A percentile compares a stretch with the other conserved stretches of the same genome.
Evolutionary conservation across 2,113 vertebrate genomes (phyloP).

Genomic region (Cephalopholis sonnerati): DNA sequence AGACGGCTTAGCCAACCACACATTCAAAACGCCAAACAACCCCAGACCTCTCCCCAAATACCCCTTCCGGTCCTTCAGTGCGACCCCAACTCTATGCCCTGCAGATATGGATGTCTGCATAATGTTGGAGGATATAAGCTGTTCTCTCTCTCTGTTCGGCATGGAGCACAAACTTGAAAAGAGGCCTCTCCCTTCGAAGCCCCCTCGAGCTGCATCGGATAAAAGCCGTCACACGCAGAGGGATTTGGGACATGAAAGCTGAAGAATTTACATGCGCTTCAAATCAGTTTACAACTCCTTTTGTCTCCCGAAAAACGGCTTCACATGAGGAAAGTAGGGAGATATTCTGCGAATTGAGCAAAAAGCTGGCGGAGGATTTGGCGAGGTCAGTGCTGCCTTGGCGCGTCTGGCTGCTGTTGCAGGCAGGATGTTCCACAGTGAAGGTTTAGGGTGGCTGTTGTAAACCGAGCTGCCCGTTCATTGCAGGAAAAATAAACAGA

Average conservation of each 20-base stretch:
- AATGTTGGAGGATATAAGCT: conserved; percentile 65
- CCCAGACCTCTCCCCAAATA: conserved; percentile 27
- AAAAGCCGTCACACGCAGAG: conserved; percentile 64
- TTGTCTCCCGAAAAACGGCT: conserved; percentile 56
- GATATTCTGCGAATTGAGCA: conserved; percentile 66
- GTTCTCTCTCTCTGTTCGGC: conserved; percentile 47
- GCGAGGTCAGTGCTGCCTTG: conserved; percentile 55
- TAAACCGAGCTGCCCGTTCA: conserved; percentile 79
- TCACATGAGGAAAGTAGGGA: conserved; percentile 42
- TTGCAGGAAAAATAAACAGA: conserved; percentile 84
- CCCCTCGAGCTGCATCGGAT: conserved; percentile 40
- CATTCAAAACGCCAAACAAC: conserved; percentile 46
- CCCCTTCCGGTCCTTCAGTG: conserved; percentile 49
- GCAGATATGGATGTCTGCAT: conserved; percentile 70
- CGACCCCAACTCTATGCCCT: conserved; percentile 60
- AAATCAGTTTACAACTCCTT: conserved; percentile 69
- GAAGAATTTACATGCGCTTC: conserved; percentile 60
- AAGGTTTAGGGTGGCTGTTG: conserved; percentile 75
- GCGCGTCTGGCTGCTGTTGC: conserved; percentile 59
- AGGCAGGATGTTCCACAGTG: conserved; percentile 77
- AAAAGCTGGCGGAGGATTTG: conserved; percentile 59
- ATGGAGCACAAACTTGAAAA: conserved; percentile 60
- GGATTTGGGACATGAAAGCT: conserved; percentile 65
- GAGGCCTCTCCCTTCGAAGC: conserved; percentile 38
- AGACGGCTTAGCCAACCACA: conserved; percentile 35